These are phyloP conservation scores for Stichodactyla mertensii DNA, from an alignment of 64 coral and sea anemone genomes.

Conservation along the genomic window DNA sequence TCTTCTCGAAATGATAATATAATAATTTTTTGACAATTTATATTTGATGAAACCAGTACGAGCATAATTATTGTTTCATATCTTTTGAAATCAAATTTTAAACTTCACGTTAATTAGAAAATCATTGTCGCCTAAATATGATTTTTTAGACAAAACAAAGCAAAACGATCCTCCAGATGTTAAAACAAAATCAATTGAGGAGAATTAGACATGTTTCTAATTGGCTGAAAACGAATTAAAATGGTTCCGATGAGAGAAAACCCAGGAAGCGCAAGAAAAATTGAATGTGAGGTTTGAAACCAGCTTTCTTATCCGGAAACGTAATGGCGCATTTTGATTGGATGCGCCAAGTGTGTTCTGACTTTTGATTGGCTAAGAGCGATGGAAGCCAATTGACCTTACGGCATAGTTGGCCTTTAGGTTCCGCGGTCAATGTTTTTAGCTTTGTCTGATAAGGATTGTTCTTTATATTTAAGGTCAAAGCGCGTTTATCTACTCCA, in stretches of 20 bases:
- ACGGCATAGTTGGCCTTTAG: neutral
- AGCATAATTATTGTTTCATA: no score
- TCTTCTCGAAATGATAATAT: no score
- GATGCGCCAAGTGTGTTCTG: no score
- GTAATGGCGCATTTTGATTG: neutral
- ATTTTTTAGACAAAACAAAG: neutral
- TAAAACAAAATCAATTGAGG: neutral
- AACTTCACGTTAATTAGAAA: no score
- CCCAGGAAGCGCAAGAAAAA: neutral
- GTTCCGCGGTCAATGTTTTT: neutral
- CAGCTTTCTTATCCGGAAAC: no score
- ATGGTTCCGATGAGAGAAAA: neutral
- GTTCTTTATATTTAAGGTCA: neutral
- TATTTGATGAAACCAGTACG: no score
- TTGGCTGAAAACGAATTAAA: neutral
- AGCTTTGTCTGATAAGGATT: neutral
- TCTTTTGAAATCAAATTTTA: no score
- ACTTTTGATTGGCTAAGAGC: neutral
- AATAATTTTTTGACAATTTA: no score
- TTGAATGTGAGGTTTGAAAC: no score
- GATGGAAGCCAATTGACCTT: neutral
- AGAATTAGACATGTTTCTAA: neutral
- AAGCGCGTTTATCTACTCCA: neutral
- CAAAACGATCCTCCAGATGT: neutral
- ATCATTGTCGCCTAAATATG: no score